Conservation (phyloP, 2,888 invertebrate genomes). For the Acleris sparsana region DNA sequence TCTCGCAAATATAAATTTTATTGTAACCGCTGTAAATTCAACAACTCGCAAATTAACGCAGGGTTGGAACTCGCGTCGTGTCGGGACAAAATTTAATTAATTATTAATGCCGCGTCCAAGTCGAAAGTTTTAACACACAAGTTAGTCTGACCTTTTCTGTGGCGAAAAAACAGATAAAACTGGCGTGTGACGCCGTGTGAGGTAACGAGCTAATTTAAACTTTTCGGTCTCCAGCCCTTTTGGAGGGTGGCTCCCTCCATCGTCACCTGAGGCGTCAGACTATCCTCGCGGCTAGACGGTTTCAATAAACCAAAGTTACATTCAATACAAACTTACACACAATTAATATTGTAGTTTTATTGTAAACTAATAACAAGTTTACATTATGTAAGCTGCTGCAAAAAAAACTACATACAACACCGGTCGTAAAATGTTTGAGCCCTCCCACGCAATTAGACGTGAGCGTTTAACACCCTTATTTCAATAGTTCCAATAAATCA, state of each 20-base stretch:
- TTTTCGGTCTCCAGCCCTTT: slow-evolving; percentile 73
- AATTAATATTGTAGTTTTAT: slow-evolving; percentile 26
- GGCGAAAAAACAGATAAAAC: slow-evolving; percentile 76
- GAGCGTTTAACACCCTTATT: slow-evolving; percentile 36
- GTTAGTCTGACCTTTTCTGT: slow-evolving; percentile 72
- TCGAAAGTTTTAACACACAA: slow-evolving; percentile 66
- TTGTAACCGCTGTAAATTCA: slow-evolving; percentile 36
- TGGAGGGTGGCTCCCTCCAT: slow-evolving; percentile 58
- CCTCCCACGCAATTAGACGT: slow-evolving; percentile 34
- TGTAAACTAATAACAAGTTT: background rate
- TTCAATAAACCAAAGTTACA: slow-evolving; percentile 63
- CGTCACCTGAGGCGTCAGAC: slow-evolving; percentile 75
- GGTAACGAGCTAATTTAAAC: slow-evolving; percentile 84
- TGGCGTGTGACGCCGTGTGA: slow-evolving; percentile 71
- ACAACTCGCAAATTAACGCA: slow-evolving; percentile 53
- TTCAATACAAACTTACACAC: slow-evolving; percentile 24
- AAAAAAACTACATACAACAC: slow-evolving; percentile 5
- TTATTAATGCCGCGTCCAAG: slow-evolving; percentile 68
- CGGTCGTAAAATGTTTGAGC: slow-evolving; percentile 21
- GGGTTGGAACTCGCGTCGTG: slow-evolving; percentile 46
- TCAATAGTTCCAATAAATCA: slow-evolving; percentile 41
- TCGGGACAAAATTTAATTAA: slow-evolving; percentile 61
- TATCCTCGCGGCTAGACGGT: slow-evolving; percentile 61
- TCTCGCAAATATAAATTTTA: slow-evolving; percentile 9
- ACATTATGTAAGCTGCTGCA: background rate